Base-by-base conservation (phyloP, 2,888 invertebrate genomes). In the Icerya purchasi region DNA sequence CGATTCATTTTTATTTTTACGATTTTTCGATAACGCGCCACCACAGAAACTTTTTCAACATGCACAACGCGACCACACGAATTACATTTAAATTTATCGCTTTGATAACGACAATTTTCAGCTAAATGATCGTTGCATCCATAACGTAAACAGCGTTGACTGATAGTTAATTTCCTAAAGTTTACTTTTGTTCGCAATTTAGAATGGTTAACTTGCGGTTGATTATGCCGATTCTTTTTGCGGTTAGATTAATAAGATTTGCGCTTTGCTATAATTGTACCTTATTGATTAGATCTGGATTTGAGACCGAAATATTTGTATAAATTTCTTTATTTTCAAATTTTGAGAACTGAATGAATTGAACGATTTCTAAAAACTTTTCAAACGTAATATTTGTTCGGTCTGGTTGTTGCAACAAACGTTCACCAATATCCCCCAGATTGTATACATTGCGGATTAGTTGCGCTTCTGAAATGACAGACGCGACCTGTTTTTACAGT, bases 11-110 rank as follows among this genome's bases (percentile, higher is more conserved):
- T 36, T 36, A 14, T 5, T 36, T 36, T 36, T 36, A 14, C 49
- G 18, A 8, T 50, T 56, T 49, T 23, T 36, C 19, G 22, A 22
- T 18, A 18, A 51, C 8, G 24, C 10, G 2, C 20, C n/a, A n/a
- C n/a, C n/a, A n/a, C 22, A 21, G 51, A 57, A 20, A 57, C 57
- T 22, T 51, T 57, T 18, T 50, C 50, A 20, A 57, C 50, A 51
- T 57, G 57, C 8, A 50, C 52, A 3, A 22, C 14, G 2, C 19
- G 2, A 3, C 8, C 18, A 51, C 57, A 51, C 14, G 22, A n/a
- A n/a, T n/a, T n/a, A n/a, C 3, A 54, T 23, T 22, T 54, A 18
- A 54, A 54, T 54, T 54, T 54, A 23, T 54, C 24, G 3, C 23
- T 3, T 10, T 2, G 5, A 22, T 54, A 24, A 23, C 19, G 22